Evolutionary conservation across 2,113 vertebrate species (phyloP).

Genomic region (Oreochromis aureus): DNA sequence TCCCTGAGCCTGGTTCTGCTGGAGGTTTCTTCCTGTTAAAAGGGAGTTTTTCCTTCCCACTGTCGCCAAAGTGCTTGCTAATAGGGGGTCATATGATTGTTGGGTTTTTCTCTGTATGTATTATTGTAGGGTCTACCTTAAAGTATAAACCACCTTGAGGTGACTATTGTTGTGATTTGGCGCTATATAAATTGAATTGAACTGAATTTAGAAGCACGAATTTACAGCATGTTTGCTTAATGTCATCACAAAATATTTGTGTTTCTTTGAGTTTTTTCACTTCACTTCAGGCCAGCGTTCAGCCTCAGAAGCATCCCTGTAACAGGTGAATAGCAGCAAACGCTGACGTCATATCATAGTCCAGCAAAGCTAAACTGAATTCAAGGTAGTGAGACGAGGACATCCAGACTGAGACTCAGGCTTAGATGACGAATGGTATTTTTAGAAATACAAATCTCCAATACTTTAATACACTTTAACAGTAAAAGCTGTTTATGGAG

Average conservation of each 20-base stretch:
- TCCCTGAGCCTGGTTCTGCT: accelerated
- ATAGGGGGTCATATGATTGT: not conserved
- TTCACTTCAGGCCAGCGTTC: not conserved
- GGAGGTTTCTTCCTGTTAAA: not conserved
- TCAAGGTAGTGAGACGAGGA: not conserved
- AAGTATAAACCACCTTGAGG: not conserved
- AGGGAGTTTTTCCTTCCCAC: accelerated
- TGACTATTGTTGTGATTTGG: not conserved
- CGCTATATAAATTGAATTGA: accelerated
- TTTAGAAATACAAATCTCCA: not conserved
- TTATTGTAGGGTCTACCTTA: not conserved
- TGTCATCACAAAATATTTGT: not conserved
- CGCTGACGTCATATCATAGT: not conserved
- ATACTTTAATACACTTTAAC: not conserved
- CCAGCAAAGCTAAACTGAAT: not conserved
- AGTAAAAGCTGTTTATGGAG: not conserved
- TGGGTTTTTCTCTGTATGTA: not conserved
- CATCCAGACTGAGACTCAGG: not conserved
- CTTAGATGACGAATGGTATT: not conserved
- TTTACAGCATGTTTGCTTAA: not conserved
- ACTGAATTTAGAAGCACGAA: not conserved
- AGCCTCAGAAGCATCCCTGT: not conserved
- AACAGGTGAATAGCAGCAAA: not conserved
- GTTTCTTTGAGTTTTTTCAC: not conserved
- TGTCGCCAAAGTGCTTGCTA: not conserved